Base-by-base conservation (phyloP, 2,113 vertebrate genomes). In the Indicator indicator region DNA sequence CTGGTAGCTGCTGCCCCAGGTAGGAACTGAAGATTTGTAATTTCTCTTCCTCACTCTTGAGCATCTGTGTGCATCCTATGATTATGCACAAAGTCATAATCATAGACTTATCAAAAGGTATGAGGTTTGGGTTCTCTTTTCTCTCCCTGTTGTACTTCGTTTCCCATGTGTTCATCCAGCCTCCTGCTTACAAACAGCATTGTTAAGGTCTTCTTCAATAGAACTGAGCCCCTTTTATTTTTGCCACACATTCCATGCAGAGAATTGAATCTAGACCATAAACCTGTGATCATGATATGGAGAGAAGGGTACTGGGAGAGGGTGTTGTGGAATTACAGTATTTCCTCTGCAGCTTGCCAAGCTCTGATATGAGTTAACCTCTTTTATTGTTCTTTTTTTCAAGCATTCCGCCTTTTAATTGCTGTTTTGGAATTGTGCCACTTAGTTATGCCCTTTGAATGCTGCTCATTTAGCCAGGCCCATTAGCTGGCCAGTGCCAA, bases 331-430 rank as follows among this genome's bases (percentile, higher is more conserved):
- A 96, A 89, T 85, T 68, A 94, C 67, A 92, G 89, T 70, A 84
- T 91, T 95, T 95, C 93, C 95, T 92, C 65, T 83, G 64, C 86
- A 58, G 52, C 81, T 86, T 95, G 83, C 89, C 88, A 94, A 87
- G 52, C 87, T 71, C 68, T 79, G 72, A 28, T 87, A 93, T 5
- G 1, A 96, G 93, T 95, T 96, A 95, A 97, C 90, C 96, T 95
- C 76, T 84, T 93, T 84, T 84, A 95, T 95, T 96, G 94, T 96
- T 94, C 91, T 96, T 95, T 96, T 93, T 50, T 52, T 52, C 82
- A 82, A 89, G 93, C 86, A 84, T 92, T 95, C 74, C 15, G 58
- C 90, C 91, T 96, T 96, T 96, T 96, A 96, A 95, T 97, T 97
- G 94, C 90, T 77, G 80, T 68, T 94, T 95, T 96, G 95, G 95